Conservation (phyloP, 2,113 vertebrate species). For the Solea solea region DNA sequence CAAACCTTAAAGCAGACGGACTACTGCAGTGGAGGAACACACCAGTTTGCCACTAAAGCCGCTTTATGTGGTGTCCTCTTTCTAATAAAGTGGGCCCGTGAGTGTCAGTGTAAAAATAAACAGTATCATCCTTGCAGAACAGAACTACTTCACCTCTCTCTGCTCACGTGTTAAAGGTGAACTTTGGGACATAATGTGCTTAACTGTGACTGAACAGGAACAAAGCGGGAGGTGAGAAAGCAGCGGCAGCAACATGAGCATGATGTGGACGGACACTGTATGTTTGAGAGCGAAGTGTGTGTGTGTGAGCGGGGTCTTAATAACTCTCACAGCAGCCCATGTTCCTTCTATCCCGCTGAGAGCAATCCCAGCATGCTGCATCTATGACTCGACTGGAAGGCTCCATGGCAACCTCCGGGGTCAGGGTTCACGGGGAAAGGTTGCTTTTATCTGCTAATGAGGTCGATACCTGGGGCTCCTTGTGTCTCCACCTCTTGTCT, state of each 20-base stretch:
- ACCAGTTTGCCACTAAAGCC: too few relatives aligned
- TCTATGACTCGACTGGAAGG: constrained; percentile 67
- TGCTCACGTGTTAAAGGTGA: constrained; percentile 58
- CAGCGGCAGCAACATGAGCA: constrained; percentile 30
- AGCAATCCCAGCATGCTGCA: constrained; percentile 73
- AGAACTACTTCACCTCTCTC: constrained; percentile 39
- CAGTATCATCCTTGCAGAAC: too few relatives aligned
- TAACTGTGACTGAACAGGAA: constrained; percentile 56
- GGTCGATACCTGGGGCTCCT: constrained; percentile 78
- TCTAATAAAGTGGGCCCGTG: too few relatives aligned
- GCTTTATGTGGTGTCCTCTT: too few relatives aligned
- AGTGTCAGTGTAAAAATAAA: too few relatives aligned
- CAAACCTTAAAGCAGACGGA: too few relatives aligned
- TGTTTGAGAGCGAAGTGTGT: constrained; percentile 18
- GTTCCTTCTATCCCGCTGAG: constrained; percentile 63
- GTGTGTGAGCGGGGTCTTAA: constrained; percentile 9
- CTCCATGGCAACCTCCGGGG: constrained; percentile 80
- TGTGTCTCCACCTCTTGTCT: constrained; percentile 65
- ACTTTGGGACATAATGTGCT: constrained; percentile 53
- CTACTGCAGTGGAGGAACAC: too few relatives aligned
- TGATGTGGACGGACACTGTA: constrained; percentile 31
- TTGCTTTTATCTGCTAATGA: constrained; percentile 85
- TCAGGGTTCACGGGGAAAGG: constrained; percentile 77
- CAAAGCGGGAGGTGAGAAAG: constrained; percentile 46
- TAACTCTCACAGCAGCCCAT: constrained; percentile 70